Percentiles rank a stretch among this genome's conserved stretches.
phyloP scores from a whole-genome alignment of 2,113 vertebrate genomes.

The Epinephelus cyanopodus region DNA sequence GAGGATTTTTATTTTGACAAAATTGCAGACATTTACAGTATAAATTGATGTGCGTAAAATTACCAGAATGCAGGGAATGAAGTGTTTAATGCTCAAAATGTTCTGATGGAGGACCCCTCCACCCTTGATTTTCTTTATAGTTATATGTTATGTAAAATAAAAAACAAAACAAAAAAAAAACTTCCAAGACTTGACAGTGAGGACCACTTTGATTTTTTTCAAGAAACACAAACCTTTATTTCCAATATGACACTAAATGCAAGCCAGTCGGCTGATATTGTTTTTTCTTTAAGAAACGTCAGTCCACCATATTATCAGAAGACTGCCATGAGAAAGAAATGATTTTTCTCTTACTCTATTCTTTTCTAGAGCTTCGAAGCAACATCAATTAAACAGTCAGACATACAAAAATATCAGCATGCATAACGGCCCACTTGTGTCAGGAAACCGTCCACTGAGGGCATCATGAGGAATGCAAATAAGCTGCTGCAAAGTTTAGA shows the following conservation, averaged over 20 bases:
- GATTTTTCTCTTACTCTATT: slow-evolving; percentile 34
- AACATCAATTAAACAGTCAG: slow-evolving; percentile 76
- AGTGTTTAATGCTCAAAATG: too few species aligned
- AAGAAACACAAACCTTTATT: slow-evolving; percentile 78
- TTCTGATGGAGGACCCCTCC: too few species aligned
- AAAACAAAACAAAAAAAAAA: too few species aligned
- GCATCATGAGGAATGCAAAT: slow-evolving; percentile 49
- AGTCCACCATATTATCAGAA: slow-evolving; percentile 60
- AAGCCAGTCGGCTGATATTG: slow-evolving; percentile 64
- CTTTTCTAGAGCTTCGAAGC: slow-evolving; percentile 69
- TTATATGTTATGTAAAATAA: too few species aligned
- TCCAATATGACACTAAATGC: slow-evolving; percentile 76
- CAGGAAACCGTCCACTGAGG: slow-evolving; percentile 51
- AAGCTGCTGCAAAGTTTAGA: slow-evolving; percentile 43
- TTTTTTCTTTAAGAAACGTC: slow-evolving; percentile 70
- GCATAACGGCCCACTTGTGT: slow-evolving; percentile 75
- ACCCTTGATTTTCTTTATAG: too few species aligned
- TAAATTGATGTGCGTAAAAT: too few species aligned
- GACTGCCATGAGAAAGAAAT: slow-evolving; percentile 59
- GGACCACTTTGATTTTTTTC: not conserved
- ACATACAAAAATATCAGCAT: slow-evolving; percentile 83
- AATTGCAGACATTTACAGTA: too few species aligned
- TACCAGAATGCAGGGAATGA: too few species aligned
- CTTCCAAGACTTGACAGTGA: too few species aligned
- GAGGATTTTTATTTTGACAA: too few species aligned